Evolutionary conservation across 2,888 invertebrate species (phyloP), one percentile per base, ranked within the genome.

Genomic region (Stramonita haemastoma): DNA sequence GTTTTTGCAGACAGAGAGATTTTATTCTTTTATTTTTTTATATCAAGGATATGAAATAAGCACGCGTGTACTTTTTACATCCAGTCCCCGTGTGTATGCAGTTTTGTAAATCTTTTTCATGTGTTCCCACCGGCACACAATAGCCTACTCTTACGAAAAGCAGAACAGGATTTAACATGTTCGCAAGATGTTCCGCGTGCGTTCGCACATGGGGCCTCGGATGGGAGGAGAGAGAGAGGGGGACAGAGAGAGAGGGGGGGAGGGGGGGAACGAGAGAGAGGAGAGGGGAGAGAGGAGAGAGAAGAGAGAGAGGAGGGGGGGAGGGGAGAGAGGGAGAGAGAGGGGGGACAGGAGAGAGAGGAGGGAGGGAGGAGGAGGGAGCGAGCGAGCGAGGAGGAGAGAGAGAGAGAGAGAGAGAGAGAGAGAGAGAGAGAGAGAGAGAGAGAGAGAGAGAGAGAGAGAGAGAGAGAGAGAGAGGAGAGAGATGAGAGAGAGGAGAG

Each of bases 401-500:
- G 79, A 79, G 73, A n/a, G n/a, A 73, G n/a, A 73, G n/a, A 22
- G n/a, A 79, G 32, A 79, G 34, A 79, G 34, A 79, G 79, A 79
- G 34, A 34, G 17, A 79, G 79, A 79, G 34, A 34, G 34, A 79
- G 79, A 32, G 34, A 34, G 17, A 79, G 34, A 79, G 34, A 32
- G 34, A 79, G 79, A 79, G 34, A 34, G 34, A 79, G 34, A 34
- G 34, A 79, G 13, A 77, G 32, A 29, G 8, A 32, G 32, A 32
- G 32, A 29, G 1, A 77, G 8, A 77, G 29, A 77, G 32, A 32
- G 32, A 8, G 32, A 77, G 77, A 60, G 60, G 79, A 79, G 34
- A 34, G 17, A 79, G 79, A 79, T 11, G 34, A 34, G 34, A 79
- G 79, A 32, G 34, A 34, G 17, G n/a, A 77, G 29, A 77, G 32